phyloP scores from a whole-genome alignment of 2,113 vertebrate genomes.

The Rynchops niger region DNA sequence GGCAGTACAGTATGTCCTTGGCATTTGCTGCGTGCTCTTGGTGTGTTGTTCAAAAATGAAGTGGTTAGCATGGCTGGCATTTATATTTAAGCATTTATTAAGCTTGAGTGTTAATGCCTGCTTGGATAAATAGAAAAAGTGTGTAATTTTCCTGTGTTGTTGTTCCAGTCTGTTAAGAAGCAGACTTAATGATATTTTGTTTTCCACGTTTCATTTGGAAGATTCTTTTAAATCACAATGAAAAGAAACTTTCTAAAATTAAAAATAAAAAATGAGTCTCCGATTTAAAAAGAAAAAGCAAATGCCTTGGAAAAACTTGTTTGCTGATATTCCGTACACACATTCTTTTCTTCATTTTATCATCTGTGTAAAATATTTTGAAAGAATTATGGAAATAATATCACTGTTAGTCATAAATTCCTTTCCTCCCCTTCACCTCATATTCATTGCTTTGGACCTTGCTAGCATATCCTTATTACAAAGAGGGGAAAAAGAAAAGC shows the following conservation, averaged over 20 bases:
- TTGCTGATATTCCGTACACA: neutral
- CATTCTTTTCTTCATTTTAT: neutral
- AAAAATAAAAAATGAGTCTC: neutral
- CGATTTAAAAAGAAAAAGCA: neutral
- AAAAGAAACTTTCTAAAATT: neutral
- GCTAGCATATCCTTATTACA: neutral
- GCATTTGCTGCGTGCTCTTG: conserved; percentile 44
- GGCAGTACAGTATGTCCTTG: conserved; percentile 67
- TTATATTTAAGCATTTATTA: conserved; percentile 25
- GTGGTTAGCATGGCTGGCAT: conserved; percentile 56
- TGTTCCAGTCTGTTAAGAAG: neutral
- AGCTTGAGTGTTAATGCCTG: conserved; percentile 33
- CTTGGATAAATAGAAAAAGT: conserved; percentile 22
- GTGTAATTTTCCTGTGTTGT: neutral
- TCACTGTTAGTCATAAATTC: neutral
- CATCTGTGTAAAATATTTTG: neutral
- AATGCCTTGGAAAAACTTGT: neutral
- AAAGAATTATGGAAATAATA: neutral
- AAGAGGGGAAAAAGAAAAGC: neutral
- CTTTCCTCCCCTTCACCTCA: neutral
- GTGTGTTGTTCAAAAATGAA: conserved; percentile 60
- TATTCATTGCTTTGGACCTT: neutral
- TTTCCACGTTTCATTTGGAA: neutral
- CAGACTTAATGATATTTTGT: neutral
- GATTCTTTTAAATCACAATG: neutral